Percentiles rank a stretch among this genome's conserved stretches.
phyloP scores from a whole-genome alignment of 2,797 vertebrate species.

The Melanotaenia maccullochi region DNA sequence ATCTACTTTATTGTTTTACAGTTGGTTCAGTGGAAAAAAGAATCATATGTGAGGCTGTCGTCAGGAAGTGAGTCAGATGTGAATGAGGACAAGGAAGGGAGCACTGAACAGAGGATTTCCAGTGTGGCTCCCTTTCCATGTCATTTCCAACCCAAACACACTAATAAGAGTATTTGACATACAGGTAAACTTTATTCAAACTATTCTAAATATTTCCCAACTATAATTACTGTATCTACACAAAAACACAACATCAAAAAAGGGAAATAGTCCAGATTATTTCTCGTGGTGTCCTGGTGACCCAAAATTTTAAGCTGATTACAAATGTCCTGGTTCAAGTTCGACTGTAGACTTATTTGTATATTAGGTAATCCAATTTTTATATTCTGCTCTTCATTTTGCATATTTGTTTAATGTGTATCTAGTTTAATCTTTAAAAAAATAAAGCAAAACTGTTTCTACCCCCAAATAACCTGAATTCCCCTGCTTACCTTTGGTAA shows the following conservation, averaged over 20 bases:
- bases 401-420: neutral
- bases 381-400: neutral
- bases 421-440: neutral
- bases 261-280: neutral
- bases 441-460: neutral
- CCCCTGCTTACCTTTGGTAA: constrained; percentile 91
- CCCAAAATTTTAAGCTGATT: constrained; percentile 2
- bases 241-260: constrained; percentile 1
- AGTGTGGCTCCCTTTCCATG: neutral
- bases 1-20: constrained; percentile 72
- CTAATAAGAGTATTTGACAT: neutral
- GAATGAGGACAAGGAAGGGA: constrained; percentile 32
- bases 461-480: neutral
- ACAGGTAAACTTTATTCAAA: neutral
- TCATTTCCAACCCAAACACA: neutral
- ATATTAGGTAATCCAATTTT: neutral
- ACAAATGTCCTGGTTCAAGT: neutral
- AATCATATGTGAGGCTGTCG: constrained; percentile 39
- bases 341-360: neutral
- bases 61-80: constrained; percentile 70
- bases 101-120: constrained; percentile 60
- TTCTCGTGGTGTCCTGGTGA: neutral
- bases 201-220: neutral
- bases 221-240: neutral
- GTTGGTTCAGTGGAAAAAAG: constrained; percentile 52